Evolutionary conservation across 2,888 invertebrate genomes (phyloP), one percentile per base, ranked within the genome.

Genomic region (Ochlodes sylvanus): DNA sequence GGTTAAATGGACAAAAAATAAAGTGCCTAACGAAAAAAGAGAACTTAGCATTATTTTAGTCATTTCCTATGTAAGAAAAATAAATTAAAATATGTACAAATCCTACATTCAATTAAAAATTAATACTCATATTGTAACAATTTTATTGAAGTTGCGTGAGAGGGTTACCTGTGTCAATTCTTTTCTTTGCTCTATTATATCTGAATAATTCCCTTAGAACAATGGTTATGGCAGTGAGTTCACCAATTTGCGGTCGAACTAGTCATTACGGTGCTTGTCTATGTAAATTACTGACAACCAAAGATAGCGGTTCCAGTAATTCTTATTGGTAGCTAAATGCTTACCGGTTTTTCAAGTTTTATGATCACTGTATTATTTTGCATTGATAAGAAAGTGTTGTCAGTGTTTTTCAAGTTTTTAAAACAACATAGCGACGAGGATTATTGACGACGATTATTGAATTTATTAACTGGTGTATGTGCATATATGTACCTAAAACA

Each of bases 321-420:
- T 12, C 7, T 32, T 63, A 27, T 54, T 19, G 14, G 19, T 54
- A 62, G 32, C 44, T 17, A 17, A 12, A 21, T 21, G 19, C 52
- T 44, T 17, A 55, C 63, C 17, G 44, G 63, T 56, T 63, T 63
- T 56, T 63, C 63, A 56, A 21, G 52, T 63, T 54, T 54, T 10
- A 41, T n/a, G 42, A 19, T 21, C 15, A 15, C 7, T 63, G 12
- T 17, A 27, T 6, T 47, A 15, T 41, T 54, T 14, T 15, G 2
- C 44, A 47, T 42, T 54, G 42, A 34, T 32, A 47, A 38, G 5
- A n/a, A 60, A 62, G 44, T 47, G 44, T 6, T 47, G 15, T 47
- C 44, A 17, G 15, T 17, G 44, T 2, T 47, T 47, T 47, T 12
- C 12, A 12, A 38, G 3, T 38, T 38, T 38, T 38, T 12, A 2